Evolutionary conservation across 2,888 invertebrate species (phyloP).

Genomic region (Bellardia pandia): DNA sequence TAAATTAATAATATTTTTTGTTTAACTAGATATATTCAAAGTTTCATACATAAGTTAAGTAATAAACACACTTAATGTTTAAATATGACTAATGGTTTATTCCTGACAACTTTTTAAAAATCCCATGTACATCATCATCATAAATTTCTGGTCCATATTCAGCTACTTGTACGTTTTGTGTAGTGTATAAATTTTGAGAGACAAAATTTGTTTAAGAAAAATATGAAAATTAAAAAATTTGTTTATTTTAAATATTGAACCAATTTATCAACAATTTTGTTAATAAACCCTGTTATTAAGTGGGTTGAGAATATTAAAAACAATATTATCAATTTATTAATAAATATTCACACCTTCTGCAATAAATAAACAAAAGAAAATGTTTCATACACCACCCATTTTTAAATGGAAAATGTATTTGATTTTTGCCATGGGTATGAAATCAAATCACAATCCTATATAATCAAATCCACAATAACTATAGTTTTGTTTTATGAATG

Average conservation of each 20-base stretch:
- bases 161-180: neutral
- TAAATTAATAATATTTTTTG: constrained; percentile 2
- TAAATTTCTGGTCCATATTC: neutral
- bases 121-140: neutral
- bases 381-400: constrained; percentile 1
- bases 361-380: constrained; percentile 38
- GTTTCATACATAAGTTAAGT: neutral
- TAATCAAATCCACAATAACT: too few relatives aligned
- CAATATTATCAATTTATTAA: constrained; percentile 10
- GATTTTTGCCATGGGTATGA: too few relatives aligned
- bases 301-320: constrained; percentile 44
- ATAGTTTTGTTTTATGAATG: too few relatives aligned
- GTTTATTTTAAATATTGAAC: constrained; percentile 28
- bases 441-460: too few relatives aligned
- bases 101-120: constrained; percentile 48
- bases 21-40: neutral
- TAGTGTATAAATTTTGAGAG: neutral
- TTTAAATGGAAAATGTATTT: neutral
- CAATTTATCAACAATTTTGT: constrained; percentile 51
- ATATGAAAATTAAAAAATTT: constrained; percentile 27
- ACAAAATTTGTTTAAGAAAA: constrained; percentile 1
- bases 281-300: constrained; percentile 51
- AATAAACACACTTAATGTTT: constrained; percentile 42
- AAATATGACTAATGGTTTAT: constrained; percentile 67
- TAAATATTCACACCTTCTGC: constrained; percentile 46